Percentiles rank a stretch among this genome's conserved stretches.
Evolutionary conservation across 2,113 vertebrate species (phyloP).

Genomic region (Amazona vittata): DNA sequence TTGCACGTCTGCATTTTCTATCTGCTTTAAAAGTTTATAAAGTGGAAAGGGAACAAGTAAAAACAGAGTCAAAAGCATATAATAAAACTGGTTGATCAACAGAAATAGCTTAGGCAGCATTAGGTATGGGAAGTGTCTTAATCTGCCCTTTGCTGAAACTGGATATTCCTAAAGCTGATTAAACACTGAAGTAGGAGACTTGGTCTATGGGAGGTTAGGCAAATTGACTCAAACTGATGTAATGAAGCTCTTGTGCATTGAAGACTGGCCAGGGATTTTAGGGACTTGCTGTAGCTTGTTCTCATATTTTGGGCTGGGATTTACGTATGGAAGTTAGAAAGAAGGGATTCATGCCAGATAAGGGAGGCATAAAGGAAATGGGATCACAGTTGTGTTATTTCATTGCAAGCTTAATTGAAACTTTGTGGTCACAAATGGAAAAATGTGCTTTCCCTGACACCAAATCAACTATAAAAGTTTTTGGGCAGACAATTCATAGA

Average conservation of each 20-base stretch:
- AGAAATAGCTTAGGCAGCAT: neutral
- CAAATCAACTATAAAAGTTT: neutral
- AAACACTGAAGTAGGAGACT: neutral
- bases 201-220: neutral
- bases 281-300: neutral
- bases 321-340: neutral
- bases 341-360: neutral
- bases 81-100: neutral
- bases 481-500: neutral
- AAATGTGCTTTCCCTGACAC: neutral
- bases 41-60: neutral
- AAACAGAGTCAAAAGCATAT: neutral
- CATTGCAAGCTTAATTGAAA: neutral
- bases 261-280: neutral
- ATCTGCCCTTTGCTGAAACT: neutral
- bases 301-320: neutral
- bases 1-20: neutral
- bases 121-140: neutral
- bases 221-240: neutral
- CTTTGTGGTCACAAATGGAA: neutral
- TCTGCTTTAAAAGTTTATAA: neutral
- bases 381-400: neutral
- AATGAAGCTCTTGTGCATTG: neutral
- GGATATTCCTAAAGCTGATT: neutral
- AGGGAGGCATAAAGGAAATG: neutral